Evolutionary conservation across 2,888 invertebrate genomes (phyloP).

Genomic region (Ichneumon xanthorius): DNA sequence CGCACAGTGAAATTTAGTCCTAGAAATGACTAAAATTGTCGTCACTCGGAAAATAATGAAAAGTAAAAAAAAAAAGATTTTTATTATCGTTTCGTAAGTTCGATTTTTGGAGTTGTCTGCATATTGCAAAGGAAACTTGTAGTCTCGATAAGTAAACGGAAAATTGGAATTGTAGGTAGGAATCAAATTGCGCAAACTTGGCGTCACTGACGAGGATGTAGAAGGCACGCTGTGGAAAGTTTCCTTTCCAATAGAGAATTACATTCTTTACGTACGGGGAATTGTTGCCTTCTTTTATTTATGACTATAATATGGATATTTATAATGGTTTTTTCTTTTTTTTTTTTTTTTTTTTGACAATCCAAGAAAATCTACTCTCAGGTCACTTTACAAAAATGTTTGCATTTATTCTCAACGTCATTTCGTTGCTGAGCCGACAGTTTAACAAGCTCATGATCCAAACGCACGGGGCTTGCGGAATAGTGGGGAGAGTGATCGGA

Average conservation of each 20-base stretch:
- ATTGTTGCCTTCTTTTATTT: background rate
- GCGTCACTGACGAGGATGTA: background rate
- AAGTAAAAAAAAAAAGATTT: background rate
- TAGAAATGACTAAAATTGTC: background rate
- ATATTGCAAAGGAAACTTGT: slow-evolving; percentile 2
- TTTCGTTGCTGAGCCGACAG: background rate
- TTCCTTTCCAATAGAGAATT: slow-evolving; percentile 1
- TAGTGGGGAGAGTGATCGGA: background rate
- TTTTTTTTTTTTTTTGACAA: background rate
- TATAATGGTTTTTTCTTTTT: background rate
- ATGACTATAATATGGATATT: background rate
- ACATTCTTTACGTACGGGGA: background rate
- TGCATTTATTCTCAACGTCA: background rate
- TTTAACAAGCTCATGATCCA: background rate
- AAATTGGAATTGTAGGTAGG: background rate
- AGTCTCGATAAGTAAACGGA: background rate
- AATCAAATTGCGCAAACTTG: background rate
- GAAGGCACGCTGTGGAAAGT: background rate
- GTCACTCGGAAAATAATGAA: background rate
- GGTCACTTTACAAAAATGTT: background rate
- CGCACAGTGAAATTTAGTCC: background rate
- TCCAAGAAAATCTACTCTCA: background rate
- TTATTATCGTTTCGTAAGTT: background rate
- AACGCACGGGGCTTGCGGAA: background rate
- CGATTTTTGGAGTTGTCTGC: background rate